phyloP scores from a whole-genome alignment of 2,888 invertebrate genomes.

The Drosophila infuscata region DNA sequence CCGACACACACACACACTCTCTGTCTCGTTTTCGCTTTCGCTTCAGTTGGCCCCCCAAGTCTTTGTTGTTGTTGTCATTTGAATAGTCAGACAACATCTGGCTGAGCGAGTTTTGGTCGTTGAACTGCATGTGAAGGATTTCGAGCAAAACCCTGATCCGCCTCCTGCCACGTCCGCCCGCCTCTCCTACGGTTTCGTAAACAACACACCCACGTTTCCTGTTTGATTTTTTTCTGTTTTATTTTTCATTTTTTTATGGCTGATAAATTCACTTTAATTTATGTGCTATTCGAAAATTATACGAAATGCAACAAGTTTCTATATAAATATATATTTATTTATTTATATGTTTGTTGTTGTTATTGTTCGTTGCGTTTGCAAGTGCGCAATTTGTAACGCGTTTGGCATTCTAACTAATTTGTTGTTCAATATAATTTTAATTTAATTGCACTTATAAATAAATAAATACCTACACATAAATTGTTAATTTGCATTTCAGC shows the following conservation, averaged over 20 bases:
- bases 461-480: conserved; percentile 11
- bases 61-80: conserved; percentile 27
- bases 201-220: conserved; percentile 55
- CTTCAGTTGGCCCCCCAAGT: conserved; percentile 51
- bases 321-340: conserved; percentile 23
- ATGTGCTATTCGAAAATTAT: conserved; percentile 52
- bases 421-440: not conserved
- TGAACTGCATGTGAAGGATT: conserved; percentile 53
- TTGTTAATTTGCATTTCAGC: not conserved
- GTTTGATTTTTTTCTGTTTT: conserved; percentile 25
- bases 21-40: not conserved
- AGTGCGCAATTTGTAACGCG: conserved; percentile 66
- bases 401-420: conserved; percentile 49
- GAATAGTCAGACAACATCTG: conserved; percentile 54
- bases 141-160: conserved; percentile 3
- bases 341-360: conserved; percentile 9
- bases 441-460: conserved; percentile 36
- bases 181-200: conserved; percentile 19
- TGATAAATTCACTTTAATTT: conserved; percentile 52
- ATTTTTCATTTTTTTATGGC: conserved; percentile 6
- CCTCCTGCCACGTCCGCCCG: conserved; percentile 18
- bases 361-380: conserved; percentile 10
- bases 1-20: not conserved
- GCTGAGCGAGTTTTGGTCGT: conserved; percentile 53
- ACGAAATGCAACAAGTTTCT: conserved; percentile 62